Evolutionary conservation across 1,140 invertebrate genomes (phyloP).

Genomic region (Ceratoteleas bidentatus): DNA sequence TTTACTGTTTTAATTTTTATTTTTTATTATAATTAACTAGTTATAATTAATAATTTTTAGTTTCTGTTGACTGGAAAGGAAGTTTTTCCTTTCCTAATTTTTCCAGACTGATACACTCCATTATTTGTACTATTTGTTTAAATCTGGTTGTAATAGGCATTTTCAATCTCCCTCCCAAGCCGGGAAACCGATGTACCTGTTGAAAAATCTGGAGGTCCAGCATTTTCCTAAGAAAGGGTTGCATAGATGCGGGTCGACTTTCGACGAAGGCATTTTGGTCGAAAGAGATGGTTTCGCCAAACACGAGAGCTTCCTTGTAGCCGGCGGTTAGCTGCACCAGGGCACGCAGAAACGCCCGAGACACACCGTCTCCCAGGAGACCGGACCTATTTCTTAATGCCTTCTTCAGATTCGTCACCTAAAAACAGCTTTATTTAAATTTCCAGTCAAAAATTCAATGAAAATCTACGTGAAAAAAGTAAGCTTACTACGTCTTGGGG

Average conservation of each 20-base stretch:
- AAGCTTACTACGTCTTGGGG: constrained; percentile 88
- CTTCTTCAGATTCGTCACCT: constrained; percentile 86
- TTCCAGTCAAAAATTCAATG: too few relatives aligned
- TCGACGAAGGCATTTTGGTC: constrained; percentile 92
- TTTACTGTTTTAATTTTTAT: too few relatives aligned
- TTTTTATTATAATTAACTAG: too few relatives aligned
- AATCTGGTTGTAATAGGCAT: too few relatives aligned
- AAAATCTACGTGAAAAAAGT: neutral
- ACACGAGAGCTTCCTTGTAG: constrained; percentile 94
- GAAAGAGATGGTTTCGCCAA: constrained; percentile 93
- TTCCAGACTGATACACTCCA: too few relatives aligned
- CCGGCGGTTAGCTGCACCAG: constrained; percentile 96
- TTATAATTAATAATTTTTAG: too few relatives aligned
- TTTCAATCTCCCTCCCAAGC: too few relatives aligned
- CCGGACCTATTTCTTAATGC: constrained; percentile 86
- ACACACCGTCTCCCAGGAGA: constrained; percentile 93
- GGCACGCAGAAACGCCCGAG: constrained; percentile 93
- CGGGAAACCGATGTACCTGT: constrained; percentile 84
- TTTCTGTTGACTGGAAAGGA: too few relatives aligned
- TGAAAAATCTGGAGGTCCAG: constrained; percentile 96
- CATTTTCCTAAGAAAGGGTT: constrained; percentile 94
- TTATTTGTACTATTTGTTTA: too few relatives aligned
- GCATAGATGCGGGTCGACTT: constrained; percentile 89
- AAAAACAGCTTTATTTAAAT: constrained; percentile 8
- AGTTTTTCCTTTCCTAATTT: too few relatives aligned